Base-by-base conservation (phyloP, 2,113 vertebrate species). In the Pyxicephalus adspersus region DNA sequence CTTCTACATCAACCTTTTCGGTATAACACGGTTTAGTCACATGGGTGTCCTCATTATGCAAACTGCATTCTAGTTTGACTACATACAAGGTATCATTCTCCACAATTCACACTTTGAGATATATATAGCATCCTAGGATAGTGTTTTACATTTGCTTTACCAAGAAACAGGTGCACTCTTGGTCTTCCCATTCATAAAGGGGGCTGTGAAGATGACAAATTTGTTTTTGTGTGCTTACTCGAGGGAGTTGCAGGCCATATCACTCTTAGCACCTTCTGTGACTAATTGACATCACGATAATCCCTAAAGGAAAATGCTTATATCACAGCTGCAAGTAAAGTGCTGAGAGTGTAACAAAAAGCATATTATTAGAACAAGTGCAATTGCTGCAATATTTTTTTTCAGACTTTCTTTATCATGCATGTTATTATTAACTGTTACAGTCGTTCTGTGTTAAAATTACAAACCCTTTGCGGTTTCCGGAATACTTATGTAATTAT, bases 311-410 rank as follows among this genome's bases (percentile, higher is more conserved):
- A 5, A 76, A 22, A 16, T 77, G 71, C 76, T 76, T 34, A 77
- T 81, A 74, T 68, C 63, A 52, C 57, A 78, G 64, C 29, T 38
- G 58, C 38, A 28, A 51, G 64, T n/a, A 55, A 71, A 79, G 64
- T 58, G 34, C 38, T 82, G 80, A 82, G 80, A 75, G 61, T 66
- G 71, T 73, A 75, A 66, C 64, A 81, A 66, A 74, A 74, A 34
- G 63, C 61, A 13, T 75, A 82, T 82, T 82, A 82, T 75, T 82
- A 82, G 80, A 82, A 64, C 80, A 82, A 82, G 80, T 82, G 61
- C 71, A 82, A 75, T 75, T 74, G 80, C 70, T 50, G 61, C 51
- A 75, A 82, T 64, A 55, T 58, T 82, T 71, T 73, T n/a, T 60
- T 31, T 52, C 64, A 57, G 28, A 63, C 28, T 63, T 55, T 64